These are phyloP conservation scores for Nephrotoma flavescens DNA, from an alignment of 2,888 invertebrate species.

Conservation along the genomic window DNA sequence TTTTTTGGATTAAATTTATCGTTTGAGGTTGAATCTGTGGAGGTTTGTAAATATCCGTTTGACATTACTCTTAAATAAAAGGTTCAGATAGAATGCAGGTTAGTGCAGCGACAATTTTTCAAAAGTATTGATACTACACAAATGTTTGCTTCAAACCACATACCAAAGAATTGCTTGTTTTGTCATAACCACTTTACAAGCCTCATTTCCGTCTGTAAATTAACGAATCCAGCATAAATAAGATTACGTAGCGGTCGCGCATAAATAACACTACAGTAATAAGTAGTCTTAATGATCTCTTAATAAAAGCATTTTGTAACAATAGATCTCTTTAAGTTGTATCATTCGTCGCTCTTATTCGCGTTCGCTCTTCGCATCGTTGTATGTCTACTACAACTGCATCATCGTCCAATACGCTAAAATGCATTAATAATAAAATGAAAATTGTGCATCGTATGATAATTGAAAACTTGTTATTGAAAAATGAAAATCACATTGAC, in stretches of 20 bases:
- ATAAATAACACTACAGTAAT: not conserved
- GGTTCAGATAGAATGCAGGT: no score
- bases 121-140: no score
- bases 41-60: no score
- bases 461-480: not conserved
- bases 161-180: no score
- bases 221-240: not conserved
- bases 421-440: not conserved
- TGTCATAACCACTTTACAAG: no score
- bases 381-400: not conserved
- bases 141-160: no score
- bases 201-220: not conserved
- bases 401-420: not conserved
- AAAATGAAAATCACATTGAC: not conserved
- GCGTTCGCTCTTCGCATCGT: not conserved
- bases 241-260: not conserved
- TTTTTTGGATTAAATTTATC: no score
- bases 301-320: not conserved
- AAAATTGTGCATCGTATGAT: not conserved
- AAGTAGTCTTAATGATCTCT: not conserved
- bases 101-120: no score
- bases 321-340: not conserved
- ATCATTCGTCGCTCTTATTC: not conserved
- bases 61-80: no score
- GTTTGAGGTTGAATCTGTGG: no score